Conservation (phyloP, 2,113 vertebrate species). For the Sylvietta virens region DNA sequence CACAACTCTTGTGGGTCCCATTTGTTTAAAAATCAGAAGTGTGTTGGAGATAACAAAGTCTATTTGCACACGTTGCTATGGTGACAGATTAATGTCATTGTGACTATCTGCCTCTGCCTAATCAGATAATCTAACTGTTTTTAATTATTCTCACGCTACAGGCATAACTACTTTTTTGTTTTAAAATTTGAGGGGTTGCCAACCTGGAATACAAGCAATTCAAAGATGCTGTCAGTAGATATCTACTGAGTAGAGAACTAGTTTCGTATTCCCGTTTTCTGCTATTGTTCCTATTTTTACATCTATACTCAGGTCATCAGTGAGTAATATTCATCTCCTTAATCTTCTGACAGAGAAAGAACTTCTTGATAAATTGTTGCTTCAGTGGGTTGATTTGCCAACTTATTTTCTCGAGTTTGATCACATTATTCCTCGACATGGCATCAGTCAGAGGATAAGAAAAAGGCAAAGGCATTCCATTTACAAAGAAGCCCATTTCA, state of each 20-base stretch:
- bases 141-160: slow-evolving; percentile 38
- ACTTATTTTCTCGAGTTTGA: not conserved
- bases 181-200: not conserved
- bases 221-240: not conserved
- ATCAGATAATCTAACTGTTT: slow-evolving; percentile 44
- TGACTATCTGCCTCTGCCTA: slow-evolving; percentile 23
- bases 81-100: slow-evolving; percentile 41
- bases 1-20: not conserved
- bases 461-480: not conserved
- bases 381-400: not conserved
- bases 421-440: not conserved
- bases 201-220: not conserved
- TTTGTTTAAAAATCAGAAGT: slow-evolving; percentile 37
- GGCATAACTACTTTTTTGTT: slow-evolving; percentile 11
- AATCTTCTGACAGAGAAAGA: not conserved
- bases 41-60: slow-evolving; percentile 32
- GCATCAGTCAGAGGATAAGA: not conserved
- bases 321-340: slow-evolving; percentile 7
- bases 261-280: not conserved
- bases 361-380: not conserved
- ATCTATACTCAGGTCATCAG: not conserved
- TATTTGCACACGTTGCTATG: slow-evolving; percentile 57
- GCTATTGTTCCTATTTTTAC: not conserved
- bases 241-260: not conserved
- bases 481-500: not conserved